Evolutionary conservation across 2,888 invertebrate genomes (phyloP), one percentile per base, ranked within the genome.

Genomic region (Erynnis tages): DNA sequence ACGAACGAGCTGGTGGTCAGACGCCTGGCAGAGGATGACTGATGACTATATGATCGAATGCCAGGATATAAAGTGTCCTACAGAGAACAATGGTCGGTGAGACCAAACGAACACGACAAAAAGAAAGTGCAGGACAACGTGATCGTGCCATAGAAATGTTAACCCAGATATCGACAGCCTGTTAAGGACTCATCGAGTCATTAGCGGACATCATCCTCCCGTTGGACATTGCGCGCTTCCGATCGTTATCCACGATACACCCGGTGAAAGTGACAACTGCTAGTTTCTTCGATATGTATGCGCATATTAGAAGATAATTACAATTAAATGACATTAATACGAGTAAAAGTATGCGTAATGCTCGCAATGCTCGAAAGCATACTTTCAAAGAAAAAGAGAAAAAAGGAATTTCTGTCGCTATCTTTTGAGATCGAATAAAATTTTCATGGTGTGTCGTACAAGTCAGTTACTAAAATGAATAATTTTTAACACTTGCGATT

Each of bases 81-180:
- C 68, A 70, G 74, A 80, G 73, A 73, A 84, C 86, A 86, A 85
- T 84, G 66, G 83, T 63, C 82, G 83, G 78, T 69, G 68, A 79
- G 72, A 81, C 79, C 80, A 84, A 87, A 81, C 72, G 72, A 64
- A 72, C 69, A 73, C 70, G 76, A 73, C 69, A 49, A 77, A 87
- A 89, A 86, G 88, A 89, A 88, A 89, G 88, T 76, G 78, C 69
- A 76, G 79, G 76, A 76, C 81, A 82, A 83, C 87, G 88, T 87
- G 88, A 86, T 81, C 63, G 76, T 63, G 65, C 67, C 69, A 69
- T 80, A 79, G 80, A 84, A 85, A 86, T 80, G 75, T 71, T 73
- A 85, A 57, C 86, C 87, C 72, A 77, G 71, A 77, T 87, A 76
- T 73, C 62, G 63, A 58, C 55, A 58, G 54, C 71, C 72, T 64